Percentiles rank a stretch among this genome's conserved stretches.
phyloP scores from a whole-genome alignment of 2,888 invertebrate species.

The Listrodromus nycthemerus region DNA sequence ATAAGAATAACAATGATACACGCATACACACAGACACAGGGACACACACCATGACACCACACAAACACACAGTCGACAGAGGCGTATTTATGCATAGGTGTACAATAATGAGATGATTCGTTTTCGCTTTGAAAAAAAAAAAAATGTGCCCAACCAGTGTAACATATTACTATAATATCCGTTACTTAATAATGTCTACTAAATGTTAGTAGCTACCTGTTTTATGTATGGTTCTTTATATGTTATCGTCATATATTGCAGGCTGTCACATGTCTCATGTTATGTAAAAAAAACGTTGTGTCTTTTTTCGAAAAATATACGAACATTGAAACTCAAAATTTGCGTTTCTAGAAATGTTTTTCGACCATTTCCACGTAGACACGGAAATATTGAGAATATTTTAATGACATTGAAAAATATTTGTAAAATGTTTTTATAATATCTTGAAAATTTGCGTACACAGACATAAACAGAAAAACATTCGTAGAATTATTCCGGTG shows the following conservation, averaged over 20 bases:
- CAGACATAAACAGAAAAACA: too few relatives aligned
- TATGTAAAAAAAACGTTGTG: constrained; percentile 62
- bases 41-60: constrained; percentile 13
- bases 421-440: too few relatives aligned
- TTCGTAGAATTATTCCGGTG: too few relatives aligned
- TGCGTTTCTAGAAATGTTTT: not conserved
- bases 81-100: constrained; percentile 49
- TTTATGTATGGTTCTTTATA: constrained; percentile 55
- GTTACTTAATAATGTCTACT: constrained; percentile 55
- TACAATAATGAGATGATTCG: constrained; percentile 59
- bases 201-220: constrained; percentile 54
- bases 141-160: constrained; percentile 58
- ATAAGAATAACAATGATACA: constrained; percentile 27
- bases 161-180: constrained; percentile 58
- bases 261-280: constrained; percentile 65
- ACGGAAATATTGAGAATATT: too few relatives aligned
- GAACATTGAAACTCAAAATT: constrained; percentile 17
- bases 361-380: not conserved
- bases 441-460: too few relatives aligned
- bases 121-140: constrained; percentile 45
- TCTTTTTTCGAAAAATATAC: constrained; percentile 61
- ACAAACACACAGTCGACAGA: constrained; percentile 33
- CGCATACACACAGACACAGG: constrained; percentile 15
- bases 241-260: constrained; percentile 60
- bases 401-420: not conserved